Base-by-base conservation (phyloP, 1,140 invertebrate species). In the Trichonephila clavipes region DNA sequence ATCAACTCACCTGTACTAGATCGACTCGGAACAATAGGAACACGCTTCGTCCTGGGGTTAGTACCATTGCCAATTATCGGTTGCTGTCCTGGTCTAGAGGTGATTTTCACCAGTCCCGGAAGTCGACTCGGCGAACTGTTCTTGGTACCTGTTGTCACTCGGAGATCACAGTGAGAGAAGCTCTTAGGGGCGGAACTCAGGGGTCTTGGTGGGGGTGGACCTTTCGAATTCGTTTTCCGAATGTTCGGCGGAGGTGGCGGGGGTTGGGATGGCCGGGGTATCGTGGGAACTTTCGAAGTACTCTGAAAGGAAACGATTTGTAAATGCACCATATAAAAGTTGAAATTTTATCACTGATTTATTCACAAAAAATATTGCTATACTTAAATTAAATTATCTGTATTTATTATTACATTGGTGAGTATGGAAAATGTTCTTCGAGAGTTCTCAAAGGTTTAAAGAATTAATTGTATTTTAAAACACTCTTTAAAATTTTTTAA, bases 221-320 rank as follows among this genome's bases (percentile, higher is more conserved):
- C 83, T 28, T 87, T 62, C 8, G 12, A 19, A 5, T 18, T 28
- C 12, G 19, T 59, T 4, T 66, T 85, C 28, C 72, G 44, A 14
- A 88, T 93, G n/a, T 88, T 93, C 10, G 92, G 92, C 3, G 92
- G 92, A 7, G 92, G 92, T 16, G 92, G 92, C 40, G 92, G 92
- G 1, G 92, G 92, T 51, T 93, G 92, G 1, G 92, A 81, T 12
- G 92, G 92, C 10, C 92, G 40, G 7, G 85, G 85, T 81, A 93
- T 93, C 14, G 86, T 62, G 3, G 92, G 59, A 2, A 58, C n/a
- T 82, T 72, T 93, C 1, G 92, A 61, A 64, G 58, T 24, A 61
- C 2, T 40, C 92, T 93, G 66, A 7, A 93, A 81, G 21, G 51
- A 5, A 64, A 88, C 5, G 8, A 34, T 51, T 28, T 85, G 8